Conservation (phyloP, 2,888 invertebrate species). For the Apotomis betuletana region DNA sequence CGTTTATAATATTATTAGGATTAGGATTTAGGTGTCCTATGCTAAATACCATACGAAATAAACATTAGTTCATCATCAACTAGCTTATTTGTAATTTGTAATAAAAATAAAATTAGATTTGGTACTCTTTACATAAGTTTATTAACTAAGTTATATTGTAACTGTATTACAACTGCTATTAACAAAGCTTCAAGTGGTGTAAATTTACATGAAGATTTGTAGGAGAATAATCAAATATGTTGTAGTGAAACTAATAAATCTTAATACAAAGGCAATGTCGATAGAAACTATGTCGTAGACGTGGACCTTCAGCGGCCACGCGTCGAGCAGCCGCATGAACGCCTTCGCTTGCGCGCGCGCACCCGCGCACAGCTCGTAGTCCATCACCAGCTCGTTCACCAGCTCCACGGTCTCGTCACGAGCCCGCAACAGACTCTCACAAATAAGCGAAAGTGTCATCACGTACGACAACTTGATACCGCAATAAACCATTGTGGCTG, state of each 20-base stretch:
- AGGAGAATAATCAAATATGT: conserved; percentile 71
- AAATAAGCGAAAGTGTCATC: conserved; percentile 2
- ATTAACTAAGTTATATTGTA: too few species aligned
- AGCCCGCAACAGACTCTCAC: conserved; percentile 31
- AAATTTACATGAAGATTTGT: conserved; percentile 55
- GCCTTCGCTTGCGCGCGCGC: conserved; percentile 41
- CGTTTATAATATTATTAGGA: too few species aligned
- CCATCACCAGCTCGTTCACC: conserved; percentile 42
- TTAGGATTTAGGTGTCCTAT: too few species aligned
- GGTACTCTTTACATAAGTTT: too few species aligned
- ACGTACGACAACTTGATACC: background rate
- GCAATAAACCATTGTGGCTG: background rate
- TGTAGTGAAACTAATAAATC: conserved; percentile 69
- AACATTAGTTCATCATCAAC: too few species aligned
- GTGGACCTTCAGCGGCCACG: conserved; percentile 51
- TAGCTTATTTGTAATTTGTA: too few species aligned
- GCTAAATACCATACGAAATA: too few species aligned
- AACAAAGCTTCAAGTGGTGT: too few species aligned
- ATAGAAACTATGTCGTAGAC: conserved; percentile 69
- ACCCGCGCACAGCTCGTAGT: conserved; percentile 34
- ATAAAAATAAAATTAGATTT: too few species aligned
- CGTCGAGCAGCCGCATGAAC: conserved; percentile 42
- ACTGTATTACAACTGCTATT: too few species aligned
- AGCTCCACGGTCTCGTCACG: conserved; percentile 38
- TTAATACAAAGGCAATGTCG: conserved; percentile 67